phyloP scores from a whole-genome alignment of 2,113 vertebrate genomes.

The Psittacula cyanocephala region DNA sequence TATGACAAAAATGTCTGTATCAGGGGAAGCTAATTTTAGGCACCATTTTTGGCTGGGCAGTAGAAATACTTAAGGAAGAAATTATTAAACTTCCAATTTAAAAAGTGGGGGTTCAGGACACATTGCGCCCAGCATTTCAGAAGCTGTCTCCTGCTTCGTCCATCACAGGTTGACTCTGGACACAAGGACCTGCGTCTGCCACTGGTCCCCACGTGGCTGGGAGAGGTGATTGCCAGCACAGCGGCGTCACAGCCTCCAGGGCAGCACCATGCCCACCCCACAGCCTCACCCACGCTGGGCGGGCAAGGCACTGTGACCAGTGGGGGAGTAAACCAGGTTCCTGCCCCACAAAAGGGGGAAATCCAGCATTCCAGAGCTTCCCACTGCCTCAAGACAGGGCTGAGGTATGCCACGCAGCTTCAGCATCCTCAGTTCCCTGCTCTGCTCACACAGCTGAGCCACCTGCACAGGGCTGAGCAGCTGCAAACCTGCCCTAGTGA shows the following conservation, averaged over 20 bases:
- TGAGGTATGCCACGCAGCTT: neutral
- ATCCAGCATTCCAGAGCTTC: neutral
- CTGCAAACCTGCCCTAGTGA: neutral
- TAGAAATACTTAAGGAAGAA: neutral
- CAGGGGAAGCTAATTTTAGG: conserved; percentile 40
- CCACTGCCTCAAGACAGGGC: neutral
- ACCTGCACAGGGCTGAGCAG: neutral
- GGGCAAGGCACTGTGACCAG: rapidly evolving
- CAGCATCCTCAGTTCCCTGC: neutral
- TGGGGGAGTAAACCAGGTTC: neutral
- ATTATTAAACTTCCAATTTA: neutral
- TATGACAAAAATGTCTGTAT: conserved; percentile 57
- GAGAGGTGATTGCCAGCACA: neutral
- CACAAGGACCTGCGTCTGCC: rapidly evolving
- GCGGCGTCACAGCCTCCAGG: neutral
- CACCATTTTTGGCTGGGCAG: neutral
- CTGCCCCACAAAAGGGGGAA: neutral
- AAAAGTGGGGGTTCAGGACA: neutral
- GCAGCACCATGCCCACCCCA: neutral
- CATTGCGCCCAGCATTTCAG: neutral
- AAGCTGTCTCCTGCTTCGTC: rapidly evolving
- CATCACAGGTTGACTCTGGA: neutral
- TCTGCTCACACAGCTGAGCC: neutral
- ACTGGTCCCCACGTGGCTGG: neutral
- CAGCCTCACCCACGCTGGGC: neutral